phyloP scores from a whole-genome alignment of 53 echinoderm and acorn worm genomes.

The Echinarachnius parma region DNA sequence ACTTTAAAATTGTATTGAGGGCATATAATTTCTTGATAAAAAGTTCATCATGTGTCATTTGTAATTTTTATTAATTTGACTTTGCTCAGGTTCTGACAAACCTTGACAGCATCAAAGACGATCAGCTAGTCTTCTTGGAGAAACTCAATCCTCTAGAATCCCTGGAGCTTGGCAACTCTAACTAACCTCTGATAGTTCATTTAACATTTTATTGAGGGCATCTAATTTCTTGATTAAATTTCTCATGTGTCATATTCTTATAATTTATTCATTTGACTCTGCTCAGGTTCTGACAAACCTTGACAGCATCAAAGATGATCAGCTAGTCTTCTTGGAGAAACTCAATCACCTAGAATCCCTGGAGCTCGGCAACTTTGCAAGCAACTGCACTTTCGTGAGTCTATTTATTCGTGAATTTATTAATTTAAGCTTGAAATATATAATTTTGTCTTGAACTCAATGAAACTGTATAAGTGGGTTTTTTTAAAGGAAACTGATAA shows the following conservation, averaged over 20 bases:
- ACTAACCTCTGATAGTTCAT: too few relatives aligned
- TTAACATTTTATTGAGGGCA: background rate
- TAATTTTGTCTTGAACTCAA: too few relatives aligned
- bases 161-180: too few relatives aligned
- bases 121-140: background rate
- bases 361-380: slow-evolving; percentile 22
- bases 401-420: too few relatives aligned
- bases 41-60: background rate
- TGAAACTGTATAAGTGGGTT: too few relatives aligned
- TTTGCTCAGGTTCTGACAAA: slow-evolving; percentile 16
- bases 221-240: background rate
- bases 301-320: background rate
- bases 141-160: too few relatives aligned
- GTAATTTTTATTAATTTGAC: background rate
- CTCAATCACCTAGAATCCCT: slow-evolving; percentile 7
- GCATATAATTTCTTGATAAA: background rate
- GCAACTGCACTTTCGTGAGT: background rate
- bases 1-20: background rate
- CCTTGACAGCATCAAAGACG: background rate
- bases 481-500: too few relatives aligned
- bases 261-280: background rate
- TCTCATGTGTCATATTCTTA: background rate
- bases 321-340: background rate
- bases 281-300: slow-evolving; percentile 20
- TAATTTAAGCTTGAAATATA: too few relatives aligned